Evolutionary conservation across 2,797 vertebrate genomes (phyloP), one percentile per base, ranked within the genome.

Genomic region (Parauchenoglanis punctatus): DNA sequence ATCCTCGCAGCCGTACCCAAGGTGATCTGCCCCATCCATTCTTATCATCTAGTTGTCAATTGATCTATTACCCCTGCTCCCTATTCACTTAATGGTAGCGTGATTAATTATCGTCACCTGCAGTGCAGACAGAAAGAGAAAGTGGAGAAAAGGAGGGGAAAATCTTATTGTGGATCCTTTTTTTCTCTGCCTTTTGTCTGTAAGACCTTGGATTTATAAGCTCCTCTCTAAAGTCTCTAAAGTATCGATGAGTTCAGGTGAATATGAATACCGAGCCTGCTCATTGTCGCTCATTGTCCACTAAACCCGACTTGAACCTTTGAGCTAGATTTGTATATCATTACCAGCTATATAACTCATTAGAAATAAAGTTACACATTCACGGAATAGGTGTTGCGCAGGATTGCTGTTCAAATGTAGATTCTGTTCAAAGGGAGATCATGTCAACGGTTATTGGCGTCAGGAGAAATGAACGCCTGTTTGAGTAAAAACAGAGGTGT

Each of bases 31-130:
- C 90, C 88, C 92, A 96, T 95, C 91, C 91, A 94, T 95, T 94
- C 93, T 94, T 95, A 96, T 96, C 94, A 95, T 95, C 93, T 93
- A 92, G 92, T 94, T 94, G 93, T 95, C 95, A 95, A 95, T 95
- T 95, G 94, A 95, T 96, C 94, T 95, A 94, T 95, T 95, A 95
- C 94, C 92, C 87, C 93, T 89, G 93, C 90, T 92, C 93, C 93
- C 92, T 90, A 88, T 93, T 94, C 94, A 91, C 92, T 94, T 94
- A 95, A 95, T 93, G 93, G 91, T 93, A 88, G 93, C 90, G 92
- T 94, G 94, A 95, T 95, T 96, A 93, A 95, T 95, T 94, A 94
- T 94, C 91, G 89, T 92, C 92, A 91, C 92, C 93, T 87, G 87
- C 76, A 65, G 80, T 75, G 82, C 18, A 52, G 80, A 87, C 83